Evolutionary conservation across 1,140 invertebrate species (phyloP), one percentile per base, ranked within the genome.

Genomic region (Sitophilus oryzae): DNA sequence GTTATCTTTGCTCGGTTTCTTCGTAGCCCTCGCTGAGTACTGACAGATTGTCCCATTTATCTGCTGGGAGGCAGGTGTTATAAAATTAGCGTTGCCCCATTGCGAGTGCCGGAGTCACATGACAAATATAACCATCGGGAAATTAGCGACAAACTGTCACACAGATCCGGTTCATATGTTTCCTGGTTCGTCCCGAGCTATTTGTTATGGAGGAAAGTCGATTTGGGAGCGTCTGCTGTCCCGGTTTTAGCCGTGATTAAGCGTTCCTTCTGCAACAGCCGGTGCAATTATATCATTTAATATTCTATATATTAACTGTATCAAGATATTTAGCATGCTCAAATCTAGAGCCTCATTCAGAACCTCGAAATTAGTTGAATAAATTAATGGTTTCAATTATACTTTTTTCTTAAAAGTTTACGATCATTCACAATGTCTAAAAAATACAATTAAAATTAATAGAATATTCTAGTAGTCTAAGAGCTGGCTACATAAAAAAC

Each of bases 91-190:
- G 48, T 1, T 23, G 23, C 35, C 48, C 48, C 43, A 60, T 60
- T 56, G 50, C 23, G 35, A 54, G 42, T 20, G 6, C 43, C 23
- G 48, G 53, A 46, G 49, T 56, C 58, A 47, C 41, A 36, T 51
- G 48, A 56, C 49, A 60, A 60, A 60, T 60, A 59, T 52, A 60
- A 60, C 53, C 58, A 46, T 46, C 44, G 58, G 58, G 58, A 60
- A 60, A 60, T 60, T 60, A 60, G 49, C 54, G 43, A 22, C 19
- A 22, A 52, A 50, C 49, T 51, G 49, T 55, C 47, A 42, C 48
- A 34, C 21, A 36, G 54, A 56, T 46, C 44, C 44, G 47, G 19
- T 56, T 56, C 54, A 50, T 51, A 56, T 45, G 54, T 56, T 56
- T 56, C 41, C 25, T 30, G 16, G 44, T 16, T 46, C 42, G n/a